phyloP scores from a whole-genome alignment of 2,888 invertebrate species.

The Agriopis aurantiaria region DNA sequence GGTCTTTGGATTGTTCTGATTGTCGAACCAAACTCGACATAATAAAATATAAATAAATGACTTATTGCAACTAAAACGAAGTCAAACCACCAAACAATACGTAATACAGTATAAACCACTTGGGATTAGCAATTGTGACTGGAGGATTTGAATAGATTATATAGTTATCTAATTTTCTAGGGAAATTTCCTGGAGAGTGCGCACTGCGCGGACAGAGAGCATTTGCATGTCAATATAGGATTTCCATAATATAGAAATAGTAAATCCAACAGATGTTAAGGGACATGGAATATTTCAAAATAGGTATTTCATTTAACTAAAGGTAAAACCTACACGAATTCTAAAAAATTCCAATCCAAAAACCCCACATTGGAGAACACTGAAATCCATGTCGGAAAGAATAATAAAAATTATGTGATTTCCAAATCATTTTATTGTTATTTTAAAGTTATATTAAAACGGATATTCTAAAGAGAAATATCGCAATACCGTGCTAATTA shows the following conservation, averaged over 20 bases:
- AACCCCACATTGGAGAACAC: not conserved
- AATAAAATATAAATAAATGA: not conserved
- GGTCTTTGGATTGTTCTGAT: too few relatives aligned
- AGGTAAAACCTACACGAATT: not conserved
- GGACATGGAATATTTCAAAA: slow-evolving; percentile 4
- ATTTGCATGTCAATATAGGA: slow-evolving; percentile 55
- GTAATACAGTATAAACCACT: slow-evolving; percentile 12
- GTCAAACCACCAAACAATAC: slow-evolving; percentile 1
- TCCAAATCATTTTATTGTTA: too few relatives aligned
- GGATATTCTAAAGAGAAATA: not conserved
- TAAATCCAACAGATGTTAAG: slow-evolving; percentile 11
- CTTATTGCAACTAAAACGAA: not conserved
- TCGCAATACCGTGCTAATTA: not conserved
- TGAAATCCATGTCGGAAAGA: not conserved
- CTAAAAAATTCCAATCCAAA: not conserved
- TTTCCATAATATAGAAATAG: slow-evolving; percentile 47
- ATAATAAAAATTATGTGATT: too few relatives aligned
- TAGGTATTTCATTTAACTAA: not conserved
- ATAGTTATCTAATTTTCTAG: slow-evolving; percentile 33
- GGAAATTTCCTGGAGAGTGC: slow-evolving; percentile 34
- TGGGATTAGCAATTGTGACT: slow-evolving; percentile 24
- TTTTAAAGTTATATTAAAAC: too few relatives aligned
- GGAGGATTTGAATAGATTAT: slow-evolving; percentile 31
- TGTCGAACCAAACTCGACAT: too few relatives aligned
- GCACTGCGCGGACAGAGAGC: slow-evolving; percentile 35